Evolutionary conservation across 2,113 vertebrate genomes (phyloP).

Genomic region (Xerus inauris): DNA sequence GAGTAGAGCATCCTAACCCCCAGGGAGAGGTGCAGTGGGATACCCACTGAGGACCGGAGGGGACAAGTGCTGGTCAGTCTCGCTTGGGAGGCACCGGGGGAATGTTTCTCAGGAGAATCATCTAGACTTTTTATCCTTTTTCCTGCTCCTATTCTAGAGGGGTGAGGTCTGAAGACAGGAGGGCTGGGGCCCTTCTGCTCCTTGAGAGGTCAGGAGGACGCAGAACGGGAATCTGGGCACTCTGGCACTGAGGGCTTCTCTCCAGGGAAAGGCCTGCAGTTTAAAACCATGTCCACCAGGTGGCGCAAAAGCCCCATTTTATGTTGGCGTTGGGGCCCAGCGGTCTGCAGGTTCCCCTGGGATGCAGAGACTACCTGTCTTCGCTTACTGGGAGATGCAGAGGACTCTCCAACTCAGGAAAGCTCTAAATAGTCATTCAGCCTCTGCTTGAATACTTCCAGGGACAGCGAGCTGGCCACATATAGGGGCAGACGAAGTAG

Average conservation of each 20-base stretch:
- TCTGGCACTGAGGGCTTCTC: not conserved
- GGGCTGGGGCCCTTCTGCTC: not conserved
- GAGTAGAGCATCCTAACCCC: not conserved
- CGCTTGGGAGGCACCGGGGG: not conserved
- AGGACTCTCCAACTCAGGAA: not conserved
- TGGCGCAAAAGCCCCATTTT: not conserved
- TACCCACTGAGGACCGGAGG: rapidly evolving
- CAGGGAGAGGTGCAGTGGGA: too few species aligned
- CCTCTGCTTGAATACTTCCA: not conserved
- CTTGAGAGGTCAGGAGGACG: not conserved
- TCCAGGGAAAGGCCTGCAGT: not conserved
- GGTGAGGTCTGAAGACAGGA: not conserved
- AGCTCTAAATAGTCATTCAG: not conserved
- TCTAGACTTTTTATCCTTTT: not conserved
- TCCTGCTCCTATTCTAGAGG: not conserved
- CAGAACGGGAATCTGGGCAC: not conserved
- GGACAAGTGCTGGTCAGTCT: not conserved
- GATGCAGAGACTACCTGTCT: rapidly evolving
- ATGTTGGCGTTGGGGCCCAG: too few species aligned
- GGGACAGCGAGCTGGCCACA: not conserved
- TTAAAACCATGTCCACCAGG: slow-evolving; percentile 30
- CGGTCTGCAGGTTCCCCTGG: rapidly evolving
- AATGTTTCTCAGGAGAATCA: not conserved
- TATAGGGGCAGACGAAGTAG: not conserved
- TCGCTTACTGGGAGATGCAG: too few species aligned